A percentile compares a stretch with the other conserved stretches of the same genome.
Conservation (phyloP, 2,797 vertebrate species). For the Sebastolobus altivelis region DNA sequence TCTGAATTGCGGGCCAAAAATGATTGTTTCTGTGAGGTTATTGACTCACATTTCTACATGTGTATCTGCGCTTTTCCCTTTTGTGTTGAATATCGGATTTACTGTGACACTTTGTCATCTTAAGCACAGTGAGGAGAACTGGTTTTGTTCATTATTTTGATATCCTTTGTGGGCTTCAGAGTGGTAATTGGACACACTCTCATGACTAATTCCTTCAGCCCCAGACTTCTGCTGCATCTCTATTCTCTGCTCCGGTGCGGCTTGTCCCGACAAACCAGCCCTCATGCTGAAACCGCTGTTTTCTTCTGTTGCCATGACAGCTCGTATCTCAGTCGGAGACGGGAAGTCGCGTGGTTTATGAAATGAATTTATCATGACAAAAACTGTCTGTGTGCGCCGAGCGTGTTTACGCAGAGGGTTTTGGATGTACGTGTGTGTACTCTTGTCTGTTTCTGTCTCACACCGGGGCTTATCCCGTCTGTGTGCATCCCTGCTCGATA, state of each 20-base stretch:
- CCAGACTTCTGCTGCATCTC: constrained; percentile 61
- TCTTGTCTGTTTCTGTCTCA: constrained; percentile 21
- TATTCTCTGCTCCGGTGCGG: constrained; percentile 57
- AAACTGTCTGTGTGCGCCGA: constrained; percentile 26
- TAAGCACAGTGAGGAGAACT: constrained; percentile 31
- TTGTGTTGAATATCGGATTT: constrained; percentile 12
- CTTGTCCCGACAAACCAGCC: constrained; percentile 60
- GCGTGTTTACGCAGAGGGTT: neutral
- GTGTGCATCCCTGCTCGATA: constrained; percentile 34
- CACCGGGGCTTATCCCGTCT: constrained; percentile 21
- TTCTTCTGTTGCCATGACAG: constrained; percentile 74
- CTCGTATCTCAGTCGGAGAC: constrained; percentile 51
- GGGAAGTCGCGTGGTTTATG: constrained; percentile 34
- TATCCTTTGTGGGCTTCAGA: constrained; percentile 51
- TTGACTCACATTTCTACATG: constrained; percentile 19
- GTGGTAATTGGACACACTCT: constrained; percentile 70
- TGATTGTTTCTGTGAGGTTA: neutral
- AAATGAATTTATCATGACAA: constrained; percentile 60
- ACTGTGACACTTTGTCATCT: constrained; percentile 21
- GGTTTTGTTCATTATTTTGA: constrained; percentile 64
- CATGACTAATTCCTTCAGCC: constrained; percentile 64
- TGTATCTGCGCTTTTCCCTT: constrained; percentile 6
- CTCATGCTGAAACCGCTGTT: constrained; percentile 49
- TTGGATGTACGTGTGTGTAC: neutral
- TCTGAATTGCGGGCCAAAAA: neutral